Percentiles rank a stretch among this genome's conserved stretches.
Evolutionary conservation across 2,113 vertebrate species (phyloP).

Genomic region (Protobothrops mucrosquamatus): DNA sequence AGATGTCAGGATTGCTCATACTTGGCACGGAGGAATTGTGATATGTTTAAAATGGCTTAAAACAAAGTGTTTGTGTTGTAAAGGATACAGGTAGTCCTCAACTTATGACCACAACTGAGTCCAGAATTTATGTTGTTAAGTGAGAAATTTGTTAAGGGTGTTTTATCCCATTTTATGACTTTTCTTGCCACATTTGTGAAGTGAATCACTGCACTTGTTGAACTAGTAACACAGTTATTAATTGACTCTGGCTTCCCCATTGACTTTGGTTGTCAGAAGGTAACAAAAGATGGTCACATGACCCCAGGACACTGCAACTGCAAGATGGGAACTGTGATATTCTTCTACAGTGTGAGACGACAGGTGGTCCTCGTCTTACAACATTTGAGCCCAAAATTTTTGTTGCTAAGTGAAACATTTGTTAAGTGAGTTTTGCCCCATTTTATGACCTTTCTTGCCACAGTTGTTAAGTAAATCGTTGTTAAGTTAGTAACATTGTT

Average conservation of each 20-base stretch:
- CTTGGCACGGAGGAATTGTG: conserved; percentile 27
- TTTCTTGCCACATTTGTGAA: not conserved
- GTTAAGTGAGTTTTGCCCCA: no score
- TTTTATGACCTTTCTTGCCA: no score
- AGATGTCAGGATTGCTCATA: conserved; percentile 12
- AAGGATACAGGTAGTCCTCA: not conserved
- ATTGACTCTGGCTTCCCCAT: not conserved
- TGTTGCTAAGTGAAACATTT: no score
- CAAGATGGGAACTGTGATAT: not conserved
- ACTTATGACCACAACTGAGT: not conserved
- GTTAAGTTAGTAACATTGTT: no score
- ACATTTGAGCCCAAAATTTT: no score
- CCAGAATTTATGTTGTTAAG: not conserved
- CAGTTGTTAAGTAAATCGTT: no score
- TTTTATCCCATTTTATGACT: not conserved
- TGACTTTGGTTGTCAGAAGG: not conserved
- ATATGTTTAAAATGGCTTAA: conserved; percentile 39
- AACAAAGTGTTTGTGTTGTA: not conserved
- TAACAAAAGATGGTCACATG: not conserved
- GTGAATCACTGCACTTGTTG: not conserved
- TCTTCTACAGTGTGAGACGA: not conserved
- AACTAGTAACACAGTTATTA: not conserved
- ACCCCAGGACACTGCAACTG: not conserved
- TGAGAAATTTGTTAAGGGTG: not conserved
- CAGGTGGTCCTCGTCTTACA: no score